phyloP scores from a whole-genome alignment of 2,797 vertebrate species.

The Schizopygopsis malacanthus region DNA sequence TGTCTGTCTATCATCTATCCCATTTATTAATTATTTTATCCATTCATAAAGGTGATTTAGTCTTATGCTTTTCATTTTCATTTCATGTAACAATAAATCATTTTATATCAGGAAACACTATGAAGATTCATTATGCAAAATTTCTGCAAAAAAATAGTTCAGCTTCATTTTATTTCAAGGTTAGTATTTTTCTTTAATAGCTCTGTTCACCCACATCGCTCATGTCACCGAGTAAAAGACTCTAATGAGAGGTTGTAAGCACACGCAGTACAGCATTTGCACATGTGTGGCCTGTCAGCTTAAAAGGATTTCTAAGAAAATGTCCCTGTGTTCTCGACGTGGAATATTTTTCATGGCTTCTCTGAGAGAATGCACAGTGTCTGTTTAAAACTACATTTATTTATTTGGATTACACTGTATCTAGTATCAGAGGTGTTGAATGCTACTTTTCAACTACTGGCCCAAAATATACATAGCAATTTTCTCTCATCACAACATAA shows the following conservation, averaged over 20 bases:
- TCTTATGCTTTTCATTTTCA: neutral
- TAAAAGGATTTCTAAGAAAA: conserved; percentile 15
- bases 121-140: neutral
- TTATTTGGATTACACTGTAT: neutral
- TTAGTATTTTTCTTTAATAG: conserved; percentile 10
- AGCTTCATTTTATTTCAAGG: neutral
- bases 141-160: conserved; percentile 8
- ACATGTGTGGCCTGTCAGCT: conserved; percentile 31
- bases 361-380: neutral
- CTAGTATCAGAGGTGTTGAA: neutral
- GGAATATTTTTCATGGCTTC: neutral
- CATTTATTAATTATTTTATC: neutral
- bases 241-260: conserved; percentile 38
- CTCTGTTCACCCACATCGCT: conserved; percentile 42
- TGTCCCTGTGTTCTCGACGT: neutral
- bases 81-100: neutral
- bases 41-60: neutral
- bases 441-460: neutral
- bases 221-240: conserved; percentile 42
- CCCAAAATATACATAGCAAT: neutral
- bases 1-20: neutral
- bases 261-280: conserved; percentile 1
- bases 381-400: neutral
- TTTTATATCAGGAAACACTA: conserved; percentile 1
- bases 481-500: no score